These are phyloP conservation scores for Xyrauchen texanus DNA, from an alignment of 2,113 vertebrate species.

Conservation along the genomic window DNA sequence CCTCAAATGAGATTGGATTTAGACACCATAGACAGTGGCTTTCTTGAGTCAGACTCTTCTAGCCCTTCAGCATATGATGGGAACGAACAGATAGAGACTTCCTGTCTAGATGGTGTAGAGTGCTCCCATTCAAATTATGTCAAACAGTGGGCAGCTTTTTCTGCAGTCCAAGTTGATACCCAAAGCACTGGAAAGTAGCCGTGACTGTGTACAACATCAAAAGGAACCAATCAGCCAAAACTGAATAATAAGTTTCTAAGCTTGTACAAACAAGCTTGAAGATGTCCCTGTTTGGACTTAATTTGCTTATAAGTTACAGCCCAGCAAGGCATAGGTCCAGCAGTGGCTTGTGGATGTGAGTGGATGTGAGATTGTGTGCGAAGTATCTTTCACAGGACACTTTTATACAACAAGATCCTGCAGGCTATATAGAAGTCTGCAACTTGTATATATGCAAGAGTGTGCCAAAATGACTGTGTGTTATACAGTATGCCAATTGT, in stretches of 20 bases:
- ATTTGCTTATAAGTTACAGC: too few species aligned
- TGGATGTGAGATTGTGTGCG: too few species aligned
- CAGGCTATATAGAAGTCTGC: too few species aligned
- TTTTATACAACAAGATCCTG: too few species aligned
- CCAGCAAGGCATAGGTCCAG: too few species aligned
- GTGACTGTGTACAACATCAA: background rate
- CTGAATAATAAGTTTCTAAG: background rate
- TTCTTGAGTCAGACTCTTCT: constrained; percentile 82
- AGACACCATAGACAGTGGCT: constrained; percentile 96
- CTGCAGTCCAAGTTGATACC: constrained; percentile 47
- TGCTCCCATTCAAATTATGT: constrained; percentile 83
- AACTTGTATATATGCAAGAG: too few species aligned
- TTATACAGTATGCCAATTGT: too few species aligned
- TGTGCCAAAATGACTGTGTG: too few species aligned
- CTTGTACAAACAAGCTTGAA: background rate
- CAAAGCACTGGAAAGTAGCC: constrained; percentile 24
- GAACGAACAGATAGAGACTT: constrained; percentile 49
- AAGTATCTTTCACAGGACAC: too few species aligned
- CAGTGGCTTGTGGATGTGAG: too few species aligned
- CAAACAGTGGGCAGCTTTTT: constrained; percentile 85
- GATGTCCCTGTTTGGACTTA: background rate
- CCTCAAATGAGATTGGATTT: constrained; percentile 80
- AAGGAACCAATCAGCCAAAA: background rate
- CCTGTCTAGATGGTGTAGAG: constrained; percentile 55
- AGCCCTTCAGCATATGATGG: constrained; percentile 80